Base-by-base conservation (phyloP, 1,140 invertebrate species). In the Drosophila lowei region DNA sequence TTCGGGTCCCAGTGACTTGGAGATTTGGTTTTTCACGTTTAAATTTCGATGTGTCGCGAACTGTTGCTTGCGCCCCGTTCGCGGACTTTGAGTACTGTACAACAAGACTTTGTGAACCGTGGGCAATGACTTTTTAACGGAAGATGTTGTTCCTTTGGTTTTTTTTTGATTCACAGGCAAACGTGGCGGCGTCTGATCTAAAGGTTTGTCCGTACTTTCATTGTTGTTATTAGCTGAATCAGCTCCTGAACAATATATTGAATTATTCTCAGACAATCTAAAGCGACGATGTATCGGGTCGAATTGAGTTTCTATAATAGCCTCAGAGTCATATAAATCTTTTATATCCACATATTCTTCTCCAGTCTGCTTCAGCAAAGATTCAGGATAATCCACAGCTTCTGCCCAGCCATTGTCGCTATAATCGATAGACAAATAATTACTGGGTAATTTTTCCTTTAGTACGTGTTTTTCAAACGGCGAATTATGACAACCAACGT, bases 41-140 rank as follows among this genome's bases (percentile, higher is more conserved):
- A 78, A 59, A 42, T 38, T 74, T 13, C 81, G 68, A 15, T 61
- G 68, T 18, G n/a, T 63, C 50, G 25, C 11, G 3, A 71, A 42
- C 42, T 68, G 84, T 61, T 79, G 85, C 59, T 89, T 85, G 50
- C 79, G 88, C 6, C 83, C 56, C 46, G 77, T 47, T 23, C 88
- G 60, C 9, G 88, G 88, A 71, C 88, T 90, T 56, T 90, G 88
- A 38, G 65, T 90, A 63, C 79, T 90, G 46, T 90, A 90, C 15
- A 90, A 57, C 47, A 90, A 65, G 3, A 90, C 88, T n/a, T 83
- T 66, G 44, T 88, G 88, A 2, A 90, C 77, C 8, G 79, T 72
- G 30, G 88, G 81, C 25, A 75, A 47, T 49, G 63, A 38, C 60
- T 90, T 90, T 21, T 88, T 90, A 23, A 13, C 23, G 41, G 73